These are phyloP conservation scores for Oncorhynchus clarkii DNA, from an alignment of 2,113 vertebrate genomes.

Conservation along the genomic window DNA sequence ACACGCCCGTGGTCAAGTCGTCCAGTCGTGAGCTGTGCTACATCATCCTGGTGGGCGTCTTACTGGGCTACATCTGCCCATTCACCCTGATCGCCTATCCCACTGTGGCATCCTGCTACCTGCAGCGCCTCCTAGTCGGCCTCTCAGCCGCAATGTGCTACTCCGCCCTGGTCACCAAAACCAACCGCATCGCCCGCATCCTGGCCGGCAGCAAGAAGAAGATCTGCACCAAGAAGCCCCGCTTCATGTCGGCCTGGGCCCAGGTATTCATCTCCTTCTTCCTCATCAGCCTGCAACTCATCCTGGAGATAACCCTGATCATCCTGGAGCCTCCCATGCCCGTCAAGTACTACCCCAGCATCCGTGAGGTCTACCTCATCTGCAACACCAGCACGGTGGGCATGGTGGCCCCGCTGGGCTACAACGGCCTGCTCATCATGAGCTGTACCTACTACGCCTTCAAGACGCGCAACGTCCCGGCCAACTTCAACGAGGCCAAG, in stretches of 20 bases:
- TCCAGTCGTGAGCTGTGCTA: conserved; percentile 97
- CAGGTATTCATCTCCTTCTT: conserved; percentile 93
- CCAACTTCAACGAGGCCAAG: conserved; percentile 99
- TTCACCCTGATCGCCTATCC: conserved; percentile 95
- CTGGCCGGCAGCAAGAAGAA: conserved; percentile 99
- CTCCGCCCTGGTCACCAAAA: conserved; percentile 96
- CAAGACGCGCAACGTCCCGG: conserved; percentile 97
- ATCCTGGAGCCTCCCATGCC: conserved; percentile 95
- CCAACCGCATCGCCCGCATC: conserved; percentile 97
- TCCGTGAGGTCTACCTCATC: conserved; percentile 95
- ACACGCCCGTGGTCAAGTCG: conserved; percentile 97
- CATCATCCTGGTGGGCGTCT: conserved; percentile 95
- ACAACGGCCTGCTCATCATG: conserved; percentile 97
- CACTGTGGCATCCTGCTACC: conserved; percentile 90
- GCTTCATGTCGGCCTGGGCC: conserved; percentile 98
- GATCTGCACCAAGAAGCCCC: conserved; percentile 96
- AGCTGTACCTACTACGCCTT: conserved; percentile 99
- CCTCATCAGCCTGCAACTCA: conserved; percentile 92
- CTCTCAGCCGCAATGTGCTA: conserved; percentile 98
- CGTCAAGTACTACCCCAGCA: conserved; percentile 95
- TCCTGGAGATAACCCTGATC: conserved; percentile 87
- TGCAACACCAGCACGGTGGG: conserved; percentile 97
- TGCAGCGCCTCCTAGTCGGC: conserved; percentile 94
- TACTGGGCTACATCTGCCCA: conserved; percentile 95
- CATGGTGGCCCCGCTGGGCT: conserved; percentile 94